Conservation (phyloP, 2,888 invertebrate species). For the Hypercompe scribonia region DNA sequence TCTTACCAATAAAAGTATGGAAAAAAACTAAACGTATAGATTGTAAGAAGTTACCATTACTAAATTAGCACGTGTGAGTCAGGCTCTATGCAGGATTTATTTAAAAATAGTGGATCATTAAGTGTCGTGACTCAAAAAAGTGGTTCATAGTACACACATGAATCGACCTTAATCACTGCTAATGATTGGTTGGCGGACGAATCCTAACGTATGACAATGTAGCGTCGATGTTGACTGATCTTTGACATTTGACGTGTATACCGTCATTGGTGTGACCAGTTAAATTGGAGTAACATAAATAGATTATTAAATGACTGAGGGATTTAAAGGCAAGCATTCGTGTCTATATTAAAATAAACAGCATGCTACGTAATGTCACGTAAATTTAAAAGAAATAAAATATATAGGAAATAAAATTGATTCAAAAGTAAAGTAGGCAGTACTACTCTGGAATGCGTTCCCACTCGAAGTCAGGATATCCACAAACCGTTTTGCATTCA, state of each 20-base stretch:
- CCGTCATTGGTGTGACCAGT: slow-evolving; percentile 8
- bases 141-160: slow-evolving; percentile 50
- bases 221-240: slow-evolving; percentile 34
- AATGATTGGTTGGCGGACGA: slow-evolving; percentile 57
- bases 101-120: slow-evolving; percentile 76
- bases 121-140: slow-evolving; percentile 67
- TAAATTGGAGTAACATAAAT: not conserved
- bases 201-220: slow-evolving; percentile 42
- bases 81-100: slow-evolving; percentile 60
- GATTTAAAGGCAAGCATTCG: not conserved
- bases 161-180: slow-evolving; percentile 64
- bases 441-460: no score
- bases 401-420: no score
- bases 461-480: no score
- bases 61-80: slow-evolving; percentile 1
- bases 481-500: no score
- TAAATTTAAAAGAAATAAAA: no score
- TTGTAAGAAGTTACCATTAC: not conserved
- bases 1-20: not conserved
- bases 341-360: no score
- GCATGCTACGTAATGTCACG: no score
- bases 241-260: slow-evolving; percentile 45
- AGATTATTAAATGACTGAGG: not conserved
- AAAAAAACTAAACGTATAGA: not conserved
- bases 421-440: no score